Conservation (phyloP, 23 tunicate species). For the Ascidia mentula region DNA sequence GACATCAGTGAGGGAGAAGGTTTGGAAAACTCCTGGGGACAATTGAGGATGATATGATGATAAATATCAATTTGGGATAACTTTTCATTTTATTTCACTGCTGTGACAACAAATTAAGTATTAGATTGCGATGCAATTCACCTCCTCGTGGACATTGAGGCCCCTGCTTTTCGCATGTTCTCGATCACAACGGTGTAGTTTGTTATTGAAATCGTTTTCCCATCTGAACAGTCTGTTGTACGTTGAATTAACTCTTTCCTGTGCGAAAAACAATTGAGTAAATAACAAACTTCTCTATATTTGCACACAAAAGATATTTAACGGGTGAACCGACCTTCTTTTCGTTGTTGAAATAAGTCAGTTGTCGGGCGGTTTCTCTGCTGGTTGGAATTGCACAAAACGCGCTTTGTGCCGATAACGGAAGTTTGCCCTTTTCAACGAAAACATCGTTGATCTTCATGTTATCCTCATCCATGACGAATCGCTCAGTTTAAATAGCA, state of each 20-base stretch:
- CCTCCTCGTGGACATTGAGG: slow-evolving; percentile 73
- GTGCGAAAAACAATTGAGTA: neutral
- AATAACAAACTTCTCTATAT: neutral
- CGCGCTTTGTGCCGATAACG: slow-evolving; percentile 93
- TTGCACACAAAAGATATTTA: neutral
- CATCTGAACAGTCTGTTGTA: slow-evolving; percentile 74
- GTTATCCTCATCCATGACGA: neutral
- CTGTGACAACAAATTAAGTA: no score
- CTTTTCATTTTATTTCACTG: no score
- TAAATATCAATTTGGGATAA: no score
- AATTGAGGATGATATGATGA: no score
- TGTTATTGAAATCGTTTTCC: slow-evolving; percentile 66
- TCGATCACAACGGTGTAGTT: slow-evolving; percentile 84
- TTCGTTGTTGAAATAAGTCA: slow-evolving; percentile 87
- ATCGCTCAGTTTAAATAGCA: neutral
- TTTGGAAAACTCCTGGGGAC: slow-evolving; percentile 71
- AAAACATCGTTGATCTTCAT: slow-evolving; percentile 49
- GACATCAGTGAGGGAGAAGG: slow-evolving; percentile 71
- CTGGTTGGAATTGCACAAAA: slow-evolving; percentile 81
- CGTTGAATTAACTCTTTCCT: slow-evolving; percentile 39
- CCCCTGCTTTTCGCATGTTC: slow-evolving; percentile 90
- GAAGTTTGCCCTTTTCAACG: slow-evolving; percentile 79
- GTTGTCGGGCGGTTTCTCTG: slow-evolving; percentile 64
- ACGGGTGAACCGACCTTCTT: slow-evolving; percentile 29
- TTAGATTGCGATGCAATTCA: no score